Conservation (phyloP, 2,113 vertebrate genomes). For the Leptocoma aspasia region DNA sequence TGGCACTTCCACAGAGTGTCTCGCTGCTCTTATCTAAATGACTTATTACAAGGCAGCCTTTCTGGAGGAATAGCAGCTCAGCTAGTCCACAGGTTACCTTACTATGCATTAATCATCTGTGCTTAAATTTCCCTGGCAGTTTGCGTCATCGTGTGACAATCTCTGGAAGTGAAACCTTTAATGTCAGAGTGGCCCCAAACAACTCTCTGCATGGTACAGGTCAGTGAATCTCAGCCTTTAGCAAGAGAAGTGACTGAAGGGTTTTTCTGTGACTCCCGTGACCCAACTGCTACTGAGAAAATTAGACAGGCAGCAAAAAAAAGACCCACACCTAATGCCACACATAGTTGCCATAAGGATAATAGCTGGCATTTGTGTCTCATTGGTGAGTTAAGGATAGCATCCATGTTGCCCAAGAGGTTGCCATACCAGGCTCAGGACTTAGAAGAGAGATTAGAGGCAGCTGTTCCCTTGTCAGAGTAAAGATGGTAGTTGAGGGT, state of each 20-base stretch:
- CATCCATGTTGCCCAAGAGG: not conserved
- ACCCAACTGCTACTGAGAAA: not conserved
- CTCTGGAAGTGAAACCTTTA: not conserved
- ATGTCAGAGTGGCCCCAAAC: not conserved
- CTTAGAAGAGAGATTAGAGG: not conserved
- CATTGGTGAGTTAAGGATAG: not conserved
- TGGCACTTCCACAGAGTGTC: not conserved
- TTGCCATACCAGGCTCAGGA: not conserved
- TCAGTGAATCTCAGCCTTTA: not conserved
- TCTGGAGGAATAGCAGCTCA: not conserved
- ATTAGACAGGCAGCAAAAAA: not conserved
- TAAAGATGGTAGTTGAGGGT: not conserved
- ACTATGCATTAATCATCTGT: not conserved
- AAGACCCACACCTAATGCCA: not conserved
- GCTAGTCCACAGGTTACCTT: not conserved
- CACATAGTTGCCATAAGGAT: not conserved
- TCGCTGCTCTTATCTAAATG: not conserved
- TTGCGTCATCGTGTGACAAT: not conserved
- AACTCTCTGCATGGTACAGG: not conserved
- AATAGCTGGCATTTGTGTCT: slow-evolving; percentile 16
- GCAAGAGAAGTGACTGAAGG: not conserved
- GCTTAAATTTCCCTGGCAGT: not conserved
- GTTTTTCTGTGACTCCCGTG: not conserved
- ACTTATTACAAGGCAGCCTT: not conserved
- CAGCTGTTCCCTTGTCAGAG: slow-evolving; percentile 31